A percentile compares a stretch with the other conserved stretches of the same genome.
These are phyloP conservation scores for Myripristis jacobus DNA, from an alignment of 2,797 vertebrate species.

Conservation along the genomic window DNA sequence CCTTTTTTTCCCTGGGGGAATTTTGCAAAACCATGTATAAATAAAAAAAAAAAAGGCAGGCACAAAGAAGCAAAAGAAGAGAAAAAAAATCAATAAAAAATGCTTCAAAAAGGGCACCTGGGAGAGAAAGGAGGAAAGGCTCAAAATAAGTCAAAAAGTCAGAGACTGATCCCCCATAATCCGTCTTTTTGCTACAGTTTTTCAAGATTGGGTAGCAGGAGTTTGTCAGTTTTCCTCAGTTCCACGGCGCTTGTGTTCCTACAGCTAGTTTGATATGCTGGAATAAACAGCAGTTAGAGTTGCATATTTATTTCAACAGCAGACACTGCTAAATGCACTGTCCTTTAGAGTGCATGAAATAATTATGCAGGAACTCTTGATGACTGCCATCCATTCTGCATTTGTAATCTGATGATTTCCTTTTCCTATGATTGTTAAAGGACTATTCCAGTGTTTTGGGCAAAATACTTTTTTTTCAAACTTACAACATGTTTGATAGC, in stretches of 20 bases:
- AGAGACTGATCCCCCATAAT: slow-evolving; percentile 65
- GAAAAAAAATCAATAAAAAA: slow-evolving; percentile 70
- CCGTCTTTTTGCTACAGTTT: slow-evolving; percentile 20
- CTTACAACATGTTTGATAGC: too few species aligned
- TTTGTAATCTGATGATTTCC: background rate
- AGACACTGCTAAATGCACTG: background rate
- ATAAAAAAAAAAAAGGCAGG: slow-evolving; percentile 29
- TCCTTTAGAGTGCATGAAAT: slow-evolving; percentile 15
- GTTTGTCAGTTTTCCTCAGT: slow-evolving; percentile 23
- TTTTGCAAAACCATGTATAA: slow-evolving; percentile 55
- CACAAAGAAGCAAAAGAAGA: slow-evolving; percentile 45
- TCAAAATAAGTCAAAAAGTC: slow-evolving; percentile 59
- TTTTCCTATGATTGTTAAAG: too few species aligned
- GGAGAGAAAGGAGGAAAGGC: slow-evolving; percentile 35
- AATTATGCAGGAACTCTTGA: background rate
- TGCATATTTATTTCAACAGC: background rate
- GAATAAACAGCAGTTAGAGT: slow-evolving; percentile 16
- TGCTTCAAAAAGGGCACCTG: slow-evolving; percentile 62
- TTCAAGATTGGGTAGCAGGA: slow-evolving; percentile 2
- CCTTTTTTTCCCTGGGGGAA: slow-evolving; percentile 26
- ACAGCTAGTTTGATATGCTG: slow-evolving; percentile 21
- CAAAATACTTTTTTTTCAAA: too few species aligned
- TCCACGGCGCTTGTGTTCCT: slow-evolving; percentile 24
- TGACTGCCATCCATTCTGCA: background rate
- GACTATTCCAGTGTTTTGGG: too few species aligned